Evolutionary conservation across 2,888 invertebrate genomes (phyloP).

Genomic region (Dyspetes luteomarginatus): DNA sequence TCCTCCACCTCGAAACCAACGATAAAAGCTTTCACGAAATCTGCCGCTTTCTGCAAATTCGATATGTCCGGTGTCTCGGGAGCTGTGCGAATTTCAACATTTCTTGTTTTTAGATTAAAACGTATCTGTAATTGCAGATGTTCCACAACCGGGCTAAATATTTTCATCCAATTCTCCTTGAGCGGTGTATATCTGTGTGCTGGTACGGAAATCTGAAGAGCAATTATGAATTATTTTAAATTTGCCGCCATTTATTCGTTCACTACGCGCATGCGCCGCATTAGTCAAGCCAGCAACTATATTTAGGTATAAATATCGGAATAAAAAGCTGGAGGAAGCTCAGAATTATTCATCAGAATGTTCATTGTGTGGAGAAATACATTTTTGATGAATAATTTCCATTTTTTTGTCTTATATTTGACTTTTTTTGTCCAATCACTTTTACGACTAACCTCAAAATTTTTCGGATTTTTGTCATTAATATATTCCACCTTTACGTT

Average conservation of each 20-base stretch:
- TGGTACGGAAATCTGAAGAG: constrained; percentile 90
- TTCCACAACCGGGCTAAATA: constrained; percentile 98
- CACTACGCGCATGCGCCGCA: too few relatives aligned
- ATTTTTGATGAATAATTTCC: too few relatives aligned
- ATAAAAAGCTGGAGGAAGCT: constrained; percentile 25
- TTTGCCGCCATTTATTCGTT: too few relatives aligned
- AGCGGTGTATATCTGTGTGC: constrained; percentile 96
- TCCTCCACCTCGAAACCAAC: constrained; percentile 99
- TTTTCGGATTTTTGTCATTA: too few relatives aligned
- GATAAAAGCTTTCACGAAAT: constrained; percentile 98
- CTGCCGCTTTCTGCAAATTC: constrained; percentile 98
- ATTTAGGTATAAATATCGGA: too few relatives aligned
- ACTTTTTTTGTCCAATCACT: too few relatives aligned
- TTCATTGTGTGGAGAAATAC: too few relatives aligned
- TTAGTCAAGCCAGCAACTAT: too few relatives aligned
- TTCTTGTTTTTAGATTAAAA: constrained; percentile 95
- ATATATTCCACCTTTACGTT: too few relatives aligned
- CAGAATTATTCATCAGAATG: background rate
- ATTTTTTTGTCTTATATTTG: too few relatives aligned
- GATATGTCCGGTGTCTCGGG: constrained; percentile 92
- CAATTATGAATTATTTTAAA: constrained; percentile 54
- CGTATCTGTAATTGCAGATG: constrained; percentile 96
- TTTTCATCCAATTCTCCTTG: constrained; percentile 98
- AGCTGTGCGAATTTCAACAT: constrained; percentile 92
- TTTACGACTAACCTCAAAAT: too few relatives aligned